Conservation (phyloP, 2,888 invertebrate genomes). For the Tryphoninae sp. region DNA sequence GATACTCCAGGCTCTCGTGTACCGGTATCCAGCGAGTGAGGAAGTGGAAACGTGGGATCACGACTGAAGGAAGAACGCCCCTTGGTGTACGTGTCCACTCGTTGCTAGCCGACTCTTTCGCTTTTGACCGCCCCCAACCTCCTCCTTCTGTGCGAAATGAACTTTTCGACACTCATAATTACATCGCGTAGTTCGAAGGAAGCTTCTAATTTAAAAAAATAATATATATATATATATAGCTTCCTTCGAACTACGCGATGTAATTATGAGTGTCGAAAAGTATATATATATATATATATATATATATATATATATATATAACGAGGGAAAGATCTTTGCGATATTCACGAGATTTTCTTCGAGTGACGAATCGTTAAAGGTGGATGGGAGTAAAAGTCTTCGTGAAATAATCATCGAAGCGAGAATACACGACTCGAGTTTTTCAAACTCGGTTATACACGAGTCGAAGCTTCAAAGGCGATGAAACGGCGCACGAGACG, state of each 20-base stretch:
- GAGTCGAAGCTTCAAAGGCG: no score
- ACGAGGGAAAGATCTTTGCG: slow-evolving; percentile 27
- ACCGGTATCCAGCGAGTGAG: background rate
- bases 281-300: no score
- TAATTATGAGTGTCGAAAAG: slow-evolving; percentile 54
- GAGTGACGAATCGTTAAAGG: background rate
- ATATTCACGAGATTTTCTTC: background rate
- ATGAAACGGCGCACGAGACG: no score
- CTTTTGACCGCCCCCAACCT: no score
- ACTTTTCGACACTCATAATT: slow-evolving; percentile 54
- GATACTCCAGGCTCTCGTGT: slow-evolving; percentile 17
- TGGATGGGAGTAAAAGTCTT: background rate
- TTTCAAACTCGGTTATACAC: no score
- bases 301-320: background rate
- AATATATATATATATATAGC: slow-evolving; percentile 9
- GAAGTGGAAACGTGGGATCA: background rate
- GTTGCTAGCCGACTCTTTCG: no score
- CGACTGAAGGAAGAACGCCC: background rate
- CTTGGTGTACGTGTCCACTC: no score
- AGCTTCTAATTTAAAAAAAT: slow-evolving; percentile 52
- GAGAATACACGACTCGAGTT: background rate
- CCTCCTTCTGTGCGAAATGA: background rate
- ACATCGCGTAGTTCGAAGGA: slow-evolving; percentile 1
- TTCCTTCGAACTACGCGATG: slow-evolving; percentile 8
- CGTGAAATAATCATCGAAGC: background rate